Evolutionary conservation across 1,140 invertebrate genomes (phyloP), one percentile per base, ranked within the genome.

Genomic region (Leptopilina clavipes): DNA sequence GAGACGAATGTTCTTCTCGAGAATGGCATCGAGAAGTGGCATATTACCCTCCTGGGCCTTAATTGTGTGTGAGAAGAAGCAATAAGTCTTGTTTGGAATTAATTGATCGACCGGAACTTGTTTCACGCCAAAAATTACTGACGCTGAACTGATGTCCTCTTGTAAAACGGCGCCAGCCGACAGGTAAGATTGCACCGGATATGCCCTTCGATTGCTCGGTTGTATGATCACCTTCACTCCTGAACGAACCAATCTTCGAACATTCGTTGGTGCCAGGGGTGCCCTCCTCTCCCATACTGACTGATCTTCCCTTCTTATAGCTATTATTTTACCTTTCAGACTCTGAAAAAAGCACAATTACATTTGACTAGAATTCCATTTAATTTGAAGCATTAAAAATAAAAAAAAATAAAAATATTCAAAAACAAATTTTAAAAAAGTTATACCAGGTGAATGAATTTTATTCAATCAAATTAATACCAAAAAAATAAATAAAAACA

Each of bases 41-140:
- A 99, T 99, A 86, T 99, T 99, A 12, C 94, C 95, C 86, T 99
- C 97, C 89, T 99, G 98, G 0, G 98, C 99, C 90, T 99, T 99
- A 79, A 99, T 99, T 0, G 98, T 99, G 86, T 99, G 99, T 0
- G 98, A 99, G 88, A 99, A 99, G 88, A 99, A 97, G 80, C 97
- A 99, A 84, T 99, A 99, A 0, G 98, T 99, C 89, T 98, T 99
- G 82, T 98, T 95, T 0, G 98, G 97, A 74, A 99, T 94, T 0
- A 99, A 90, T 0, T 95, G 92, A 87, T 99, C 99, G 10, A 99
- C 93, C 0, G 98, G 98, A 0, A 98, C 97, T 91, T 99, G 97
- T 86, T 99, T 99, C 0, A 99, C 98, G 0, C 98, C 98, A 83
- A 99, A 97, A 71, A 99, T 98, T 0, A 99, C 94, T 5, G 94